These are phyloP conservation scores for Temnothorax unifasciatus DNA, from an alignment of 2,888 invertebrate species.

Conservation along the genomic window DNA sequence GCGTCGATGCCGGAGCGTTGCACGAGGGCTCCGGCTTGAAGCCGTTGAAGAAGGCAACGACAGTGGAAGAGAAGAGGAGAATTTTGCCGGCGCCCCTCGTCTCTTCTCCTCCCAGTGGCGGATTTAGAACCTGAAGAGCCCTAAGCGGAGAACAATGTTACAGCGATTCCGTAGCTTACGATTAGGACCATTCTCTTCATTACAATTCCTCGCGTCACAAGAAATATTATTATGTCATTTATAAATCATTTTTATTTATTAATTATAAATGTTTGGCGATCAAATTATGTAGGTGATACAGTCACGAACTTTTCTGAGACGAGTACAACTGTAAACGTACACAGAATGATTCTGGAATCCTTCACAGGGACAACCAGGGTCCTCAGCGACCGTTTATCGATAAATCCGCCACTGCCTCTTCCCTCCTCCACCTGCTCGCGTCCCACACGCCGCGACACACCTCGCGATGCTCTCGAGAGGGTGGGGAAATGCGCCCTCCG, in stretches of 20 bases:
- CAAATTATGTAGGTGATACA: not conserved
- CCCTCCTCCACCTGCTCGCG: constrained; percentile 28
- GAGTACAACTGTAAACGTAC: not conserved
- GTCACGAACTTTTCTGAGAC: not conserved
- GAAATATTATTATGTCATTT: not conserved
- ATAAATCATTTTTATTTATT: not conserved
- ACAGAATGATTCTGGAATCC: not conserved
- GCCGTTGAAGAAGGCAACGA: constrained; percentile 60
- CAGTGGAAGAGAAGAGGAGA: constrained; percentile 59
- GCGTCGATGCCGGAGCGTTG: constrained; percentile 49
- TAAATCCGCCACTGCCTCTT: constrained; percentile 39
- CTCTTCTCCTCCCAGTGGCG: constrained; percentile 59
- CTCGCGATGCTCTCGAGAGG: constrained; percentile 34
- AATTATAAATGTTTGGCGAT: not conserved
- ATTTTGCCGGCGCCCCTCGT: constrained; percentile 59
- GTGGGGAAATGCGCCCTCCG: constrained; percentile 36
- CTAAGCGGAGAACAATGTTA: not conserved
- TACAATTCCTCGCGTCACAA: too few relatives aligned
- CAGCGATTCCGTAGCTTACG: not conserved
- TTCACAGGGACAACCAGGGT: not conserved
- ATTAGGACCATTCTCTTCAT: not conserved
- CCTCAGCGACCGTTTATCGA: constrained; percentile 25
- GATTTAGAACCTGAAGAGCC: constrained; percentile 29
- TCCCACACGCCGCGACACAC: constrained; percentile 39
- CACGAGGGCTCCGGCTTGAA: constrained; percentile 44